Conservation (phyloP, 2,797 vertebrate species). For the Neoniphon sammara region DNA sequence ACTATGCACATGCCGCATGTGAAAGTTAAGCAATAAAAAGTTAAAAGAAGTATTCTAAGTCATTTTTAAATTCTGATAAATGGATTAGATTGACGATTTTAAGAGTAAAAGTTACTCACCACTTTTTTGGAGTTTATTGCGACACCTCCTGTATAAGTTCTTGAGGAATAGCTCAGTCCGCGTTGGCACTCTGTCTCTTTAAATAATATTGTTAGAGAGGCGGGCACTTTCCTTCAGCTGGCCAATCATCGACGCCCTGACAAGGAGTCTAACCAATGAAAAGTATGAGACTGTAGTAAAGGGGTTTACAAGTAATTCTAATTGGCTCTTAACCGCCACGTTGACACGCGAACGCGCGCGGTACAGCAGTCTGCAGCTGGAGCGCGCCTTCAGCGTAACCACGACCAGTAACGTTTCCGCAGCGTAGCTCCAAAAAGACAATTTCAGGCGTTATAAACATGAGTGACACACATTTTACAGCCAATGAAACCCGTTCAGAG, state of each 20-base stretch:
- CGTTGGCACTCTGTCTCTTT: constrained; percentile 76
- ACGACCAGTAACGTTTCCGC: too few relatives aligned
- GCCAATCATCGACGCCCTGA: constrained; percentile 42
- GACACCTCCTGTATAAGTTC: neutral
- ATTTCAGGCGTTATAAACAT: too few relatives aligned
- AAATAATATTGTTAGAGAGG: constrained; percentile 63
- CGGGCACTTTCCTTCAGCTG: constrained; percentile 9
- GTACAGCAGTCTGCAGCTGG: neutral
- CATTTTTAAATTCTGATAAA: neutral
- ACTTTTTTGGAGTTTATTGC: neutral
- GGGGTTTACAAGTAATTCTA: neutral
- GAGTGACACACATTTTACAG: too few relatives aligned
- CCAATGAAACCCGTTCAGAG: too few relatives aligned
- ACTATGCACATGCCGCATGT: too few relatives aligned
- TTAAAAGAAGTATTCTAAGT: neutral
- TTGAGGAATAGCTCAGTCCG: constrained; percentile 24
- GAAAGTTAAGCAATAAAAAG: too few relatives aligned
- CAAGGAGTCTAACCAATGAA: constrained; percentile 68
- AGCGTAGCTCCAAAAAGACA: too few relatives aligned
- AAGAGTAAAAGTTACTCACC: constrained; percentile 52
- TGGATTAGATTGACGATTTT: neutral
- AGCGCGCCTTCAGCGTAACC: neutral
- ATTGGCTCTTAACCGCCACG: constrained; percentile 87
- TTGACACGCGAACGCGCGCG: constrained; percentile 79
- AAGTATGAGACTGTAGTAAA: constrained; percentile 9